Evolutionary conservation across 2,113 vertebrate genomes (phyloP).

Genomic region (Poecilia latipinna): DNA sequence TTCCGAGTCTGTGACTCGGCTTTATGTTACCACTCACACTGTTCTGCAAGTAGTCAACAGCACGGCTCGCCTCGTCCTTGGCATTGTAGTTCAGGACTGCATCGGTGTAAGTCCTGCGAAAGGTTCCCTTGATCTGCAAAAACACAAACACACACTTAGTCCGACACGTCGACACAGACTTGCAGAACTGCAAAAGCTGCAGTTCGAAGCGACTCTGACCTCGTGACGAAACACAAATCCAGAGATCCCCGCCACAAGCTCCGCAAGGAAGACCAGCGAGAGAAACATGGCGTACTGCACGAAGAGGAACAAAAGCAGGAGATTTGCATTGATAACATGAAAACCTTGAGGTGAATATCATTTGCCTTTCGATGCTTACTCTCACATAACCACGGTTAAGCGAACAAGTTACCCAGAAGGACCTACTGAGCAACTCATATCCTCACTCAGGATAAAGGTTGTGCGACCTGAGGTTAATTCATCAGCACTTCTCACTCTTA

Average conservation of each 20-base stretch:
- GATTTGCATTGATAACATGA: conserved; percentile 56
- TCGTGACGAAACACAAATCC: conserved; percentile 99
- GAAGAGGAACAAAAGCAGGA: conserved; percentile 40
- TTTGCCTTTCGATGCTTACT: conserved; percentile 26
- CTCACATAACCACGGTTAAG: conserved; percentile 44
- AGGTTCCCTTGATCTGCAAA: conserved; percentile 94
- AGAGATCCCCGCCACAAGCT: conserved; percentile 97
- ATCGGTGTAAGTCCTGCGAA: conserved; percentile 93
- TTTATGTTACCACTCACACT: conserved; percentile 81
- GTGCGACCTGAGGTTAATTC: conserved; percentile 52
- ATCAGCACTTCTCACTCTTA: conserved; percentile 20
- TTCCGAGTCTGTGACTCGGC: neutral
- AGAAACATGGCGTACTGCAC: conserved; percentile 98
- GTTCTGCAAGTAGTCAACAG: conserved; percentile 93
- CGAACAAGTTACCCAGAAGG: conserved; percentile 20
- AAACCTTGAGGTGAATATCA: conserved; percentile 25
- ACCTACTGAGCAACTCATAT: conserved; percentile 36
- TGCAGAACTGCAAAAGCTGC: neutral
- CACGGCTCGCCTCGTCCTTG: conserved; percentile 90
- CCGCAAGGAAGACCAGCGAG: conserved; percentile 97
- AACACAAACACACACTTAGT: conserved; percentile 10
- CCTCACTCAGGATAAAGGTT: conserved; percentile 42
- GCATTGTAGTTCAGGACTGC: conserved; percentile 95
- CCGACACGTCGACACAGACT: neutral
- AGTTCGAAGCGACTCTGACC: conserved; percentile 78